These are phyloP conservation scores for Melipona bicolor DNA, from an alignment of 2,888 invertebrate genomes.

Conservation along the genomic window DNA sequence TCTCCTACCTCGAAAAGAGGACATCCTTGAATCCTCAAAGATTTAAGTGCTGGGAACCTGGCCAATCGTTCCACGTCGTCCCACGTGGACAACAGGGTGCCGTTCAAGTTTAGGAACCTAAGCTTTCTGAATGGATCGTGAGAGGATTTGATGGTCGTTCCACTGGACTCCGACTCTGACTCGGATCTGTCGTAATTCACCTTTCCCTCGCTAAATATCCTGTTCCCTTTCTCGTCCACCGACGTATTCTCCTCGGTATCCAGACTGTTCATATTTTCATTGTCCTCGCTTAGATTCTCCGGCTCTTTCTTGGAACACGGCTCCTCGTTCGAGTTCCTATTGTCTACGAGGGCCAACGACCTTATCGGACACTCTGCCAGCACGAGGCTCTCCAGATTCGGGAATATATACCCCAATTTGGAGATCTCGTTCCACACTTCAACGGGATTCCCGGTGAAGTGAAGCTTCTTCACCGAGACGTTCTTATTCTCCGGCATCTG, in stretches of 20 bases:
- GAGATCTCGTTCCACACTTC: constrained; percentile 92
- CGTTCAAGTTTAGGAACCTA: constrained; percentile 93
- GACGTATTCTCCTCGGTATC: constrained; percentile 57
- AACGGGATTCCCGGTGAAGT: constrained; percentile 95
- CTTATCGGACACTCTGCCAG: constrained; percentile 93
- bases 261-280: constrained; percentile 76
- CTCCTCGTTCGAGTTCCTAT: constrained; percentile 66
- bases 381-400: constrained; percentile 93
- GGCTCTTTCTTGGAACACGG: constrained; percentile 48
- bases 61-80: constrained; percentile 94
- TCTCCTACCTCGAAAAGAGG: constrained; percentile 86
- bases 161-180: constrained; percentile 86
- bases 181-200: constrained; percentile 85
- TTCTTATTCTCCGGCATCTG: constrained; percentile 85
- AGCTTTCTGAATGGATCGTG: constrained; percentile 87
- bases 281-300: constrained; percentile 71
- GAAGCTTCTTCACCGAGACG: constrained; percentile 90
- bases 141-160: constrained; percentile 79
- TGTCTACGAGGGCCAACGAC: constrained; percentile 84
- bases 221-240: constrained; percentile 67
- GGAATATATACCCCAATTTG: constrained; percentile 94
- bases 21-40: constrained; percentile 92
- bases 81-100: constrained; percentile 93
- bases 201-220: constrained; percentile 76
- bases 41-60: constrained; percentile 92